Conservation (phyloP, 2,113 vertebrate genomes). For the Ranitomeya imitator region DNA sequence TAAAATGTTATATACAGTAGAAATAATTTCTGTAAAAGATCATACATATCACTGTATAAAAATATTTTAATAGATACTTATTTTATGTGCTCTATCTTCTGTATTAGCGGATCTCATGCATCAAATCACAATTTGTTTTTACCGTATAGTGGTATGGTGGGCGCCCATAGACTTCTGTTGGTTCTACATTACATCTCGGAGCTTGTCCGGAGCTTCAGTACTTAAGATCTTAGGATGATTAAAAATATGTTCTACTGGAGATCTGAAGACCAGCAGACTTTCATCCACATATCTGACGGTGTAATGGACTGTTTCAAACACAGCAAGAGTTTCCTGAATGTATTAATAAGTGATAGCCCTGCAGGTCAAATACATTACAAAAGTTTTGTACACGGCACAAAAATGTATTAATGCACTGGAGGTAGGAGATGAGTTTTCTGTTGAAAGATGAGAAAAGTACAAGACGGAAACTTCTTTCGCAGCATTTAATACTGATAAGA, state of each 20-base stretch:
- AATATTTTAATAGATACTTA: too few species aligned
- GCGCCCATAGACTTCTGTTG: neutral
- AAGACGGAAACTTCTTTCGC: neutral
- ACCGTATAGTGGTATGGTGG: too few species aligned
- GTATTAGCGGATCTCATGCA: too few species aligned
- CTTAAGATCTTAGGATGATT: neutral
- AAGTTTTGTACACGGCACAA: constrained; percentile 1
- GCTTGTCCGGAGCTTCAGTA: neutral
- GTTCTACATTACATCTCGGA: neutral
- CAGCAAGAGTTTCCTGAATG: neutral
- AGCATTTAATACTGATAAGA: neutral
- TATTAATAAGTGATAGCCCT: constrained; percentile 28
- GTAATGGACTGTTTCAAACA: neutral
- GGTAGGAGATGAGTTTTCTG: neutral
- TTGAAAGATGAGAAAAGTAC: neutral
- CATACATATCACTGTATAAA: too few species aligned
- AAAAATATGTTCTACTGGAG: neutral
- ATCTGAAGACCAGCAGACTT: neutral
- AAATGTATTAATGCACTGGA: constrained; percentile 13
- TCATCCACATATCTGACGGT: neutral
- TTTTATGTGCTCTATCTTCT: too few species aligned
- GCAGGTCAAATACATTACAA: constrained; percentile 23
- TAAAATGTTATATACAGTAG: too few species aligned
- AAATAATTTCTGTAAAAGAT: too few species aligned
- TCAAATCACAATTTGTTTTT: too few species aligned